A percentile compares a stretch with the other conserved stretches of the same genome.
Evolutionary conservation across 2,888 invertebrate species (phyloP).

Genomic region (Scaptomyza reducta): DNA sequence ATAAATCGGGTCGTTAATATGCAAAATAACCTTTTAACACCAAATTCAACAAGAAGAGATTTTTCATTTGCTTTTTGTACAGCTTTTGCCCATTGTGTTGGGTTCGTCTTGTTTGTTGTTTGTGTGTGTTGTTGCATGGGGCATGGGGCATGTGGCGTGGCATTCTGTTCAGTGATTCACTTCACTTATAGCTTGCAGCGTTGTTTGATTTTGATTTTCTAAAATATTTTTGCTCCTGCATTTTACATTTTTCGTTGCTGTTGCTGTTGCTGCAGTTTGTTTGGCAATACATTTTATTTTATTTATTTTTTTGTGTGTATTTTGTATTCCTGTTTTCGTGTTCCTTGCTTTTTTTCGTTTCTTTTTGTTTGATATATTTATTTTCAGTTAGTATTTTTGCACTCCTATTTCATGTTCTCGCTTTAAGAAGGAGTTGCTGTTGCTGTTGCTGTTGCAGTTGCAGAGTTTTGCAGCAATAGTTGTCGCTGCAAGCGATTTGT

Average conservation of each 20-base stretch:
- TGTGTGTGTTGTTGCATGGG: conserved; percentile 21
- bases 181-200: conserved; percentile 71
- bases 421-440: neutral
- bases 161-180: conserved; percentile 63
- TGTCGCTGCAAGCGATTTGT: conserved; percentile 74
- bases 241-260: conserved; percentile 57
- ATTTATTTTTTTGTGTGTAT: conserved; percentile 15
- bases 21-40: conserved; percentile 15
- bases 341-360: conserved; percentile 12
- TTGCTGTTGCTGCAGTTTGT: conserved; percentile 33
- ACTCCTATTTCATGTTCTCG: conserved; percentile 34
- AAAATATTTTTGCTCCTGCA: conserved; percentile 73
- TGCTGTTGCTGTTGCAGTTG: neutral
- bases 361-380: conserved; percentile 6
- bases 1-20: conserved; percentile 36
- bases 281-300: conserved; percentile 11
- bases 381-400: conserved; percentile 31
- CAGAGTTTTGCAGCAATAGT: conserved; percentile 44
- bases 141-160: conserved; percentile 45
- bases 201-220: conserved; percentile 79
- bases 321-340: neutral
- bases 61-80: conserved; percentile 21
- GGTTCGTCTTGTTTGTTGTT: neutral
- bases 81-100: conserved; percentile 30
- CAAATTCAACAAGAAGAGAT: conserved; percentile 9